A percentile compares a stretch with the other conserved stretches of the same genome.
These are phyloP conservation scores for Odontomyia ornata DNA, from an alignment of 2,888 invertebrate species.

Conservation along the genomic window DNA sequence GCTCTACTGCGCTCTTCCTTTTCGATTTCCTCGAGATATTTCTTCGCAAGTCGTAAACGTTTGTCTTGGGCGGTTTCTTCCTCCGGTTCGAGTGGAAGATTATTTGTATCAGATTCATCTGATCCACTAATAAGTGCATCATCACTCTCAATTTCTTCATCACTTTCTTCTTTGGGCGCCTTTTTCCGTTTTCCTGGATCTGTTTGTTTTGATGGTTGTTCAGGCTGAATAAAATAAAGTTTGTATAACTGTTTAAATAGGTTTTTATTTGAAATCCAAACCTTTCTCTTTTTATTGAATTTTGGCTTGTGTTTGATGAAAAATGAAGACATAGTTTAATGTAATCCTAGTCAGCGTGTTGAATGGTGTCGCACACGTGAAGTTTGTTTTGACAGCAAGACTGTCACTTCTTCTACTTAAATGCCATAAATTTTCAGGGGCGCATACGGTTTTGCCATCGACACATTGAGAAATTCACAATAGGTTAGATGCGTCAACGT, in stretches of 20 bases:
- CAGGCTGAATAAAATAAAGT: constrained; percentile 19
- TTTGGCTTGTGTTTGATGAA: constrained; percentile 70
- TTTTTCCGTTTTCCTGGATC: constrained; percentile 15
- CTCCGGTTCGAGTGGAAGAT: constrained; percentile 58
- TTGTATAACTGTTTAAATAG: background rate
- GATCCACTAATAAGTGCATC: constrained; percentile 69
- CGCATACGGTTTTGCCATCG: background rate
- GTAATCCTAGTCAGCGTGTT: background rate
- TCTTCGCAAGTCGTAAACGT: constrained; percentile 86
- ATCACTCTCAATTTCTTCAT: constrained; percentile 74
- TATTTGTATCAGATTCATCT: constrained; percentile 58
- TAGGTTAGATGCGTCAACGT: too few relatives aligned
- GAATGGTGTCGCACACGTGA: constrained; percentile 21
- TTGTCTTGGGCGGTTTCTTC: constrained; percentile 90
- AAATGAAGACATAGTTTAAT: constrained; percentile 66
- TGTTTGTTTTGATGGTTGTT: constrained; percentile 56
- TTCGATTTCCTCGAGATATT: constrained; percentile 87
- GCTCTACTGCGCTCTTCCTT: constrained; percentile 78
- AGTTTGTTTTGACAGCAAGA: constrained; percentile 35
- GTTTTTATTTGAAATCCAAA: constrained; percentile 50
- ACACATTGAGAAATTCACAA: background rate
- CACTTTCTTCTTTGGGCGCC: constrained; percentile 54
- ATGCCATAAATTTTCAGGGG: constrained; percentile 19
- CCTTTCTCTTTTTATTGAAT: constrained; percentile 67
- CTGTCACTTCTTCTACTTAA: background rate